These are phyloP conservation scores for Amiota minor DNA, from an alignment of 2,888 invertebrate species.

Conservation along the genomic window DNA sequence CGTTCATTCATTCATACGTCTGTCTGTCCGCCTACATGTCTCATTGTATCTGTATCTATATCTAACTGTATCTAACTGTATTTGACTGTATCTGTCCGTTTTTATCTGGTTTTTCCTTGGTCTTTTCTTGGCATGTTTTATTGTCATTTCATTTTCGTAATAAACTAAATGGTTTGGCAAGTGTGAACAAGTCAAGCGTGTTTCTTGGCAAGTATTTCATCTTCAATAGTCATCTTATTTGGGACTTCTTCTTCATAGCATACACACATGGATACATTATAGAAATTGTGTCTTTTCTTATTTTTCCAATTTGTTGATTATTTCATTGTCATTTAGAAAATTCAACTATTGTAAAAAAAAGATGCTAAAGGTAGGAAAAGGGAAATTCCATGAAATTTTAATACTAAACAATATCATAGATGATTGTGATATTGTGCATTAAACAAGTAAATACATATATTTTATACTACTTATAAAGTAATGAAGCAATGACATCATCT, in stretches of 20 bases:
- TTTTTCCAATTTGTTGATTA: constrained; percentile 13
- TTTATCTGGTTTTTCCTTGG: not conserved
- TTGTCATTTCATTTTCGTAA: constrained; percentile 62
- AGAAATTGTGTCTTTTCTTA: not conserved
- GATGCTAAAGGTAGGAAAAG: not conserved
- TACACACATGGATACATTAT: not conserved
- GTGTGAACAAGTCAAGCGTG: constrained; percentile 53
- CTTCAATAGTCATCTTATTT: constrained; percentile 1
- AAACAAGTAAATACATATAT: too few species aligned
- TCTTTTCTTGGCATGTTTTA: constrained; percentile 55
- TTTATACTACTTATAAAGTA: too few species aligned
- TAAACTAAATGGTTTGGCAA: constrained; percentile 64
- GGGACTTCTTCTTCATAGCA: not conserved
- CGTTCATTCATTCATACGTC: not conserved
- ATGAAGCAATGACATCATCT: too few species aligned
- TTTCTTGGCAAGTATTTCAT: not conserved
- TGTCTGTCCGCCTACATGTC: not conserved
- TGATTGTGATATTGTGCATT: too few species aligned
- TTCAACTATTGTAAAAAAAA: not conserved
- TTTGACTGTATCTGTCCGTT: constrained; percentile 23
- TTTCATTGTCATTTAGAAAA: constrained; percentile 13
- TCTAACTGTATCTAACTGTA: not conserved
- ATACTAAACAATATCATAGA: too few species aligned
- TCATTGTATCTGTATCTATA: not conserved
- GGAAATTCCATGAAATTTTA: not conserved